phyloP scores from a whole-genome alignment of 2,113 vertebrate genomes.

The Antechinus flavipes region DNA sequence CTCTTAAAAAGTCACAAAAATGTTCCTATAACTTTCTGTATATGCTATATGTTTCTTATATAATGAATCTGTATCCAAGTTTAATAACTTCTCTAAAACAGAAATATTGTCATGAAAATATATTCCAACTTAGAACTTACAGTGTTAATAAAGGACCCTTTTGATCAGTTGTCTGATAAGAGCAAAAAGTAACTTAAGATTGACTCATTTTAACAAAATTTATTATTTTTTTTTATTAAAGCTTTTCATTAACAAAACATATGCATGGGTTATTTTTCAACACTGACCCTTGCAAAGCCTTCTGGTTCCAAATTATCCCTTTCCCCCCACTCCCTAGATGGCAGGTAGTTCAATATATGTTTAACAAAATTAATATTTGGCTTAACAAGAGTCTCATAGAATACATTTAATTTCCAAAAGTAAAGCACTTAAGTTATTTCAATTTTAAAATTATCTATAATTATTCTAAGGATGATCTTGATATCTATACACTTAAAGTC shows the following conservation, averaged over 20 bases:
- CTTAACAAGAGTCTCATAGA: neutral
- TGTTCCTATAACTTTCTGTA: neutral
- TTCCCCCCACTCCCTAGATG: too few relatives aligned
- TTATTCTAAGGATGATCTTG: neutral
- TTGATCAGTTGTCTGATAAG: neutral
- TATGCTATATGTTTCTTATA: neutral
- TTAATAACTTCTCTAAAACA: neutral
- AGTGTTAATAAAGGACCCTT: neutral
- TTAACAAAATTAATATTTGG: neutral
- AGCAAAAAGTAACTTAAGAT: neutral
- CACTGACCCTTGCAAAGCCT: too few relatives aligned
- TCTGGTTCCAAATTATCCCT: too few relatives aligned
- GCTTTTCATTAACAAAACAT: too few relatives aligned
- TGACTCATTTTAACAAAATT: neutral
- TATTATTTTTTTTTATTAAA: too few relatives aligned
- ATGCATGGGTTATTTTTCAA: too few relatives aligned
- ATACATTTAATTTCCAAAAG: neutral
- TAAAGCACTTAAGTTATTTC: neutral
- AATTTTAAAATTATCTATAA: neutral
- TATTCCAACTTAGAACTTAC: neutral
- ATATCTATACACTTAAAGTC: neutral
- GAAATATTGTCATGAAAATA: neutral
- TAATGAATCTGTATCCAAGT: neutral
- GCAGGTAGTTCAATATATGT: too few relatives aligned
- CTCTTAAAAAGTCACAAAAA: neutral